Percentiles rank a stretch among this genome's conserved stretches.
Conservation (phyloP, 2,888 invertebrate genomes). For the Calliscelio sp. region DNA sequence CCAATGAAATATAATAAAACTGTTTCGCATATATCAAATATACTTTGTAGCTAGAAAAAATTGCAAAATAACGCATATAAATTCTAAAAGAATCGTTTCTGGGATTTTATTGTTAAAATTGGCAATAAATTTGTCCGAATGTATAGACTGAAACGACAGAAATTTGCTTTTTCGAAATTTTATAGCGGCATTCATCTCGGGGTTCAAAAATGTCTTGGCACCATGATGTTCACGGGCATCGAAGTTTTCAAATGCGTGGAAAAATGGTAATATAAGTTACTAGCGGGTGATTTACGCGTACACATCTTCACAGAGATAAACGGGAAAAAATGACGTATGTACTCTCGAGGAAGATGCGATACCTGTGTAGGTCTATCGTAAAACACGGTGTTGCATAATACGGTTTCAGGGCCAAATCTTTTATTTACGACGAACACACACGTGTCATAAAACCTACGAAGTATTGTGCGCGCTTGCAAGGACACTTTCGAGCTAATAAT, state of each 20-base stretch:
- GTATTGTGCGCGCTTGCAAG: slow-evolving; percentile 31
- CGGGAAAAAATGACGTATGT: slow-evolving; percentile 46
- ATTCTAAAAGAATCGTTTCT: background rate
- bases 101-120: background rate
- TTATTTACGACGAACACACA: slow-evolving; percentile 46
- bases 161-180: slow-evolving; percentile 4
- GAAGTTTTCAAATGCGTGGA: slow-evolving; percentile 11
- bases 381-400: slow-evolving; percentile 49
- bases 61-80: background rate
- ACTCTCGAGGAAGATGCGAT: slow-evolving; percentile 47
- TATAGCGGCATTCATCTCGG: slow-evolving; percentile 1
- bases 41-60: background rate
- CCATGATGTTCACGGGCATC: slow-evolving; percentile 4
- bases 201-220: slow-evolving; percentile 6
- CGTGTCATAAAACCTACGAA: slow-evolving; percentile 42
- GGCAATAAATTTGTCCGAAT: background rate
- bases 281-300: slow-evolving; percentile 40
- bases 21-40: background rate
- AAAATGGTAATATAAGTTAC: slow-evolving; percentile 45
- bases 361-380: slow-evolving; percentile 44
- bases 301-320: slow-evolving; percentile 42
- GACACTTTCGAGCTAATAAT: slow-evolving; percentile 44
- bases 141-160: background rate
- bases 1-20: too few species aligned
- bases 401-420: slow-evolving; percentile 50